A percentile compares a stretch with the other conserved stretches of the same genome.
These are phyloP conservation scores for Oophaga pumilio DNA, from an alignment of 2,113 vertebrate genomes.

Conservation along the genomic window DNA sequence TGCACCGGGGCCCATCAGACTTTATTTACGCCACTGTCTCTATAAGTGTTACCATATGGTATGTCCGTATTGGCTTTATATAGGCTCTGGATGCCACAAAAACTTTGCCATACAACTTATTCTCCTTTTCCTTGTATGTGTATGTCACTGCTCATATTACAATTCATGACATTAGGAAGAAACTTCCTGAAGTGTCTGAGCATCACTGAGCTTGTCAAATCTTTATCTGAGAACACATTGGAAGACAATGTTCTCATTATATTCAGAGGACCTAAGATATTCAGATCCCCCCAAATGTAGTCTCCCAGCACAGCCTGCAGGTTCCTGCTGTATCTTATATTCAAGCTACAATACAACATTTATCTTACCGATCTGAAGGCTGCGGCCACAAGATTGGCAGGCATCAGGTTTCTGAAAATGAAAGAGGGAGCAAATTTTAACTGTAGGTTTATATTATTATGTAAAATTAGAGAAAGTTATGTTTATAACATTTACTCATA, in stretches of 20 bases:
- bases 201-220: background rate
- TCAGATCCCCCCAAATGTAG: background rate
- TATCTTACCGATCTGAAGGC: constrained; percentile 89
- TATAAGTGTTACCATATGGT: no score
- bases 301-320: background rate
- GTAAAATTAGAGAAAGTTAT: background rate
- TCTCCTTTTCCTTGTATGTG: background rate
- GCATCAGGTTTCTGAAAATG: constrained; percentile 89
- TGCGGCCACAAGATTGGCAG: constrained; percentile 90
- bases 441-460: background rate
- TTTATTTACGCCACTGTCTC: no score
- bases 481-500: no score
- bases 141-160: no score
- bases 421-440: constrained; percentile 31
- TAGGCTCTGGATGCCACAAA: no score
- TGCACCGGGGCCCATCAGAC: no score
- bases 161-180: background rate
- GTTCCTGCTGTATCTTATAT: background rate
- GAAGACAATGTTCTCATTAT: background rate
- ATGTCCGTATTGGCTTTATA: no score
- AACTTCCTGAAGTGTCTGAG: background rate
- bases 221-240: background rate
- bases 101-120: no score
- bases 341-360: background rate
- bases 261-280: background rate